Base-by-base conservation (phyloP, 35 echinoderm and acorn worm genomes). In the Diadema setosum region DNA sequence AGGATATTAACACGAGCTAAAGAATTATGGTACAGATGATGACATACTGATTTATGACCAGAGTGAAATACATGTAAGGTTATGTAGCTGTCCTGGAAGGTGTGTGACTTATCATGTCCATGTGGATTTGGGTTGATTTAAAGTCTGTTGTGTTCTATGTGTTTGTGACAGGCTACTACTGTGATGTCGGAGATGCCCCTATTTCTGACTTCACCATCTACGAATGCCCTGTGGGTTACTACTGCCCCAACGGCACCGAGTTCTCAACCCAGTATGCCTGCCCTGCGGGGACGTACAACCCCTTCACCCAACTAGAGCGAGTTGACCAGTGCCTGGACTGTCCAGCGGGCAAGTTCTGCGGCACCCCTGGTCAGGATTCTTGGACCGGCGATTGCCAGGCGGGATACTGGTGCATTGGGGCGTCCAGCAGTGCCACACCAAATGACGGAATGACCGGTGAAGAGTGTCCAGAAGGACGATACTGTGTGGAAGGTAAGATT, bases 151-250 rank as follows among this genome's bases (percentile, higher is more conserved):
- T n/a, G n/a, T n/a, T n/a, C n/a, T n/a, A n/a, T n/a, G n/a, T n/a
- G n/a, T n/a, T n/a, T n/a, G n/a, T n/a, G n/a, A n/a, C 55, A 98
- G 96, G 96, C 35, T 98, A 98, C 63, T 98, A 92, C 59, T 98
- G 96, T 43, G 86, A 94, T 78, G 82, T 94, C 12, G 96, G 85
- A 16, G 58, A 98, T 70, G 96, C 92, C 14, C 96, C 96, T 6
- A 92, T 94, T 15, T 52, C 88, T 35, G 86, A 94, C 85, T 98
- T 94, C 75, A 89, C 96, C 12, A 20, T 86, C 40, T 94, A 98
- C 46, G 85, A 80, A 1, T 94, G 92, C 39, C 92, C 88, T 2
- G 56, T 73, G 2, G 96, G 96, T 8, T 94, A 91, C 82, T 98
- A 94, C 82, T 98, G 96, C 52, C 89, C 65, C 4, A 94, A 98